Base-by-base conservation (phyloP, 2,888 invertebrate species). In the Gnatocerus cornutus region DNA sequence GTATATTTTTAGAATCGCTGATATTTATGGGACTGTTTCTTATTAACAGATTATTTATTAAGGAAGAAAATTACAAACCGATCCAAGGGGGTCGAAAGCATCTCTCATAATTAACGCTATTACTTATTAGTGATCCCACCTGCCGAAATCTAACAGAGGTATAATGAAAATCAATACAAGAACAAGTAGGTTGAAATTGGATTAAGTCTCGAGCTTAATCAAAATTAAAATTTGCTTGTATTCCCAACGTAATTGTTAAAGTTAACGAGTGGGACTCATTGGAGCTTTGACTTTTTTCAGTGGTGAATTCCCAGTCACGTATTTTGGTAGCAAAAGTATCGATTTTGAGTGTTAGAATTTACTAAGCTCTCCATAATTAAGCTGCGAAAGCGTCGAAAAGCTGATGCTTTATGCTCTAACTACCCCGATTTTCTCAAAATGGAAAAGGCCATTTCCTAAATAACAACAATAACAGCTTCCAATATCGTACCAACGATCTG, bases 401-500 rank as follows among this genome's bases (percentile, higher is more conserved):
- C 27, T 16, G 12, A 12, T 12, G 43, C 21, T 46, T 16, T 46
- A 16, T 13, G 16, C 16, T 14, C 10, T 46, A 46, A 46, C 14
- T 46, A 46, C 46, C 43, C 14, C 30, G n/a, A 50, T 50, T 12
- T 50, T 27, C 48, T 9, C 21, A 21, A 48, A 43, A 13, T 14
- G 39, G 55, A 37, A 55, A 55, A 39, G 39, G 21, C 39, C 56
- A 41, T 43, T 56, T 33, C 10, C 46, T 45, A 33, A 59, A 59
- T 46, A 59, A 59, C 59, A 59, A 59, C 45, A 59, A 13, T 45
- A 59, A 59, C 59, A 9, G 14, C 46, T 29, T 59, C 27, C 59
- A 56, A 43, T 56, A 56, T 56, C 56, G 27, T 41, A 56, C 56
- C 43, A 43, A 29, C 61, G 61, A 61, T 61, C 21, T 50, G 61